Evolutionary conservation across 1,140 invertebrate species (phyloP).

Genomic region (Apis mellifera): DNA sequence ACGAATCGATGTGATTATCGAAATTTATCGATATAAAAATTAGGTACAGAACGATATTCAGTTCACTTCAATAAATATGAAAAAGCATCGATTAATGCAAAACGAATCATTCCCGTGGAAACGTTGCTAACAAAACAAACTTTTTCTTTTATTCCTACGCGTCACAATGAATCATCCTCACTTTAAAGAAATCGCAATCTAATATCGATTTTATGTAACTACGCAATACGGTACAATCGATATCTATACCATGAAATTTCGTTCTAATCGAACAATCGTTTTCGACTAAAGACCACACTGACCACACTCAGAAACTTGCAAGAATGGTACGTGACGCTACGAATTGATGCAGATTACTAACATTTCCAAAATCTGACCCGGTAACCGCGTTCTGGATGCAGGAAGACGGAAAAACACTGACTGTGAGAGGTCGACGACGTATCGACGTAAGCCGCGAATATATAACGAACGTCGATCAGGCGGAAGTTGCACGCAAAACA

Average conservation of each 20-base stretch:
- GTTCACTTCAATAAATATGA: not conserved
- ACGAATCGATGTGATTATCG: conserved; percentile 3
- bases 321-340: not conserved
- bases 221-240: not conserved
- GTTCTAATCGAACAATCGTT: not conserved
- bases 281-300: not conserved
- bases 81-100: no score
- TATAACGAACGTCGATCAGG: conserved; percentile 20
- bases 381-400: conserved; percentile 42
- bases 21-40: no score
- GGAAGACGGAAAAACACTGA: conserved; percentile 19
- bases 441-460: not conserved
- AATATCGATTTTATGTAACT: not conserved
- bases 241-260: not conserved
- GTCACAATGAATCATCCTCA: conserved; percentile 29
- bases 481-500: conserved; percentile 28
- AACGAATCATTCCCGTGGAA: not conserved
- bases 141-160: no score
- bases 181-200: not conserved
- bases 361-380: conserved; percentile 40
- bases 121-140: conserved; percentile 19
- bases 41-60: no score
- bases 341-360: not conserved
- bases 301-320: not conserved
- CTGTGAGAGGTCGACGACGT: conserved; percentile 12